A percentile compares a stretch with the other conserved stretches of the same genome.
phyloP scores from a whole-genome alignment of 2,888 invertebrate genomes.

The Zygogramma bicolorata region DNA sequence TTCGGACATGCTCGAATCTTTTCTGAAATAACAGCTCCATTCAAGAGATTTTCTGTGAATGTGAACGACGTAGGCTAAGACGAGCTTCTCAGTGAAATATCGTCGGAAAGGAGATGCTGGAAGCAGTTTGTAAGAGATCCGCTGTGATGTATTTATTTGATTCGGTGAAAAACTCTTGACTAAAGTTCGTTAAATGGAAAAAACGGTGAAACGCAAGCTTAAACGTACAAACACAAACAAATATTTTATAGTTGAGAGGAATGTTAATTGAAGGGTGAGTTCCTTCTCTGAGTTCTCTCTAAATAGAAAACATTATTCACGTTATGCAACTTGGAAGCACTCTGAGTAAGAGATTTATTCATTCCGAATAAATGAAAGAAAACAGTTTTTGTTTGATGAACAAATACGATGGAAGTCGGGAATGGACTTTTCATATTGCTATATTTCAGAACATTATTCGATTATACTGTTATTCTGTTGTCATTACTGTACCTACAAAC shows the following conservation, averaged over 20 bases:
- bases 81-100: neutral
- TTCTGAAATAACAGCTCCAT: slow-evolving; percentile 10
- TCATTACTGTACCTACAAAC: too few relatives aligned
- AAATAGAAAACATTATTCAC: too few relatives aligned
- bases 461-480: too few relatives aligned
- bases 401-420: too few relatives aligned
- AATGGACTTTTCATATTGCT: too few relatives aligned
- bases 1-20: slow-evolving; percentile 36
- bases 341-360: too few relatives aligned
- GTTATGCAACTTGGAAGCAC: too few relatives aligned
- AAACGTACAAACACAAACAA: neutral
- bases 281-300: neutral
- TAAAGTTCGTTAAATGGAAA: neutral
- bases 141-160: neutral
- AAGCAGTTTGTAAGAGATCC: neutral
- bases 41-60: neutral
- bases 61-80: neutral
- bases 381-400: too few relatives aligned
- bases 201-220: neutral
- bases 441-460: too few relatives aligned
- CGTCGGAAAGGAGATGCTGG: neutral
- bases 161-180: neutral
- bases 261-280: neutral
- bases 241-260: neutral
- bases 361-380: too few relatives aligned